Evolutionary conservation across 2,888 invertebrate species (phyloP), one percentile per base, ranked within the genome.

Genomic region (Mantis religiosa): DNA sequence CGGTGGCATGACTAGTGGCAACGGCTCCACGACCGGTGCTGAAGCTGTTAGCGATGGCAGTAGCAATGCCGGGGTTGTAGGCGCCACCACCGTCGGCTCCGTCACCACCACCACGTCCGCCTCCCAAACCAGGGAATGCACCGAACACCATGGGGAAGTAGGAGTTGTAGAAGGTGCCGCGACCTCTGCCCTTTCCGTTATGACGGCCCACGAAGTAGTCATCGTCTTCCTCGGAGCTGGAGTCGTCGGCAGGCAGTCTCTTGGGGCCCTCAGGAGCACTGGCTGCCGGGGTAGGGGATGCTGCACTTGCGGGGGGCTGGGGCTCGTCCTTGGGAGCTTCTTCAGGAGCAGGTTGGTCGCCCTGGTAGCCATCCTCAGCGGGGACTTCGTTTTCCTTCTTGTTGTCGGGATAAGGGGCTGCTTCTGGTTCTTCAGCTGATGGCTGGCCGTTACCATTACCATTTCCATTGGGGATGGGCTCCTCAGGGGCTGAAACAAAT

Each of bases 121-220:
- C 83, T 27, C 89, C 89, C 14, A 28, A 28, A n/a, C 89, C 89
- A 28, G 89, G 88, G 81, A 34, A 87, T 9, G 95, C 94, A 85
- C 93, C 93, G 91, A 96, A 95, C 92, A 95, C 94, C 94, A 96
- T 95, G 0, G 96, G 96, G 93, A 96, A 96, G 92, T 94, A 96
- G 0, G 95, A 94, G 90, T 95, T 95, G 90, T 93, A 92, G 2
- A 94, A 94, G 91, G 94, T 92, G 90, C 93, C 94, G 3, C 91
- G 91, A 84, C 92, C 92, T 3, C 91, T 91, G 84, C 92, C 92
- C 34, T 83, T 84, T 91, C 92, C 71, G 91, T 91, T 91, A 1
- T 28, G 28, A 30, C 82, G 82, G 28, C 88, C 85, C 9, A 27
- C 54, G 15, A 28, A 82, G 47, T 54, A 47, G 85, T 92, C 92